Evolutionary conservation across 2,113 vertebrate genomes (phyloP).

Genomic region (Myiozetetes cayanensis): DNA sequence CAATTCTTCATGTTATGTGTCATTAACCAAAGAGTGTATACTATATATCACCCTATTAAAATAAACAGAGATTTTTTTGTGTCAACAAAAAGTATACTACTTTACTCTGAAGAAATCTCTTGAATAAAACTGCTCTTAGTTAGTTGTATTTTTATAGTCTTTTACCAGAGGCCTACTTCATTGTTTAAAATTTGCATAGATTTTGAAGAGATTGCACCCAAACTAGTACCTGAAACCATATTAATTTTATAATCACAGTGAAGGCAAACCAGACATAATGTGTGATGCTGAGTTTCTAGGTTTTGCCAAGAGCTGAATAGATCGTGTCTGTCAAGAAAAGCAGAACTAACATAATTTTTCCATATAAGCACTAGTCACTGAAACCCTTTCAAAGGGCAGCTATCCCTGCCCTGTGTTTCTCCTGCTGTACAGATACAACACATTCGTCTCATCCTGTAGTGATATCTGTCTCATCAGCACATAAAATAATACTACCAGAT

Average conservation of each 20-base stretch:
- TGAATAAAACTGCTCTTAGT: background rate
- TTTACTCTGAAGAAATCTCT: background rate
- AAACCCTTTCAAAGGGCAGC: background rate
- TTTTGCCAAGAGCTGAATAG: background rate
- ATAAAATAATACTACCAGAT: background rate
- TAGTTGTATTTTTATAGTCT: background rate
- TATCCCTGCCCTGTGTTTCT: background rate
- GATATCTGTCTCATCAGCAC: background rate
- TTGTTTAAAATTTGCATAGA: background rate
- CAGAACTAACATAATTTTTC: background rate
- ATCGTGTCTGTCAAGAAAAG: background rate
- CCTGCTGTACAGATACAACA: background rate
- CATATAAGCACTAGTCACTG: background rate
- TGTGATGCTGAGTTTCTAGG: background rate
- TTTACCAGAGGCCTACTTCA: background rate
- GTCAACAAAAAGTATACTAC: background rate
- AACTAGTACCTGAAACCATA: background rate
- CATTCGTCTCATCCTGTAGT: background rate
- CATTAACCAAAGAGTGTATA: background rate
- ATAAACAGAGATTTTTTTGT: background rate
- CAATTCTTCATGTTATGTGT: background rate
- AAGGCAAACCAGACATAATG: background rate
- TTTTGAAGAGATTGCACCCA: background rate
- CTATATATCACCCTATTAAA: background rate
- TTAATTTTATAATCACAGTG: background rate